A percentile compares a stretch with the other conserved stretches of the same genome.
These are phyloP conservation scores for Pachyrhynchus sulphureomaculatus DNA, from an alignment of 1,140 invertebrate species.

Conservation along the genomic window DNA sequence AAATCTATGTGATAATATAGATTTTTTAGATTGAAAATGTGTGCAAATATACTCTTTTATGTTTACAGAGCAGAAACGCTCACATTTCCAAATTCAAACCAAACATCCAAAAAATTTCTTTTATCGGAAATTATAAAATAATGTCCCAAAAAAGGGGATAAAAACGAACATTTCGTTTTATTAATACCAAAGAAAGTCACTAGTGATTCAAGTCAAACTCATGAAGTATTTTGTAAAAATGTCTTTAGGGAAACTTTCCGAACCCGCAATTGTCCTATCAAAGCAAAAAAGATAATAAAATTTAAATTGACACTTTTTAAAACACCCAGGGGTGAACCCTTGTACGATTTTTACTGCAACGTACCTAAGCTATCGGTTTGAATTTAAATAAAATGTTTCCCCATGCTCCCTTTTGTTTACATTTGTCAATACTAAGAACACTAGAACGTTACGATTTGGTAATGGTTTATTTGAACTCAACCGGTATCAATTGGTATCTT, in stretches of 20 bases:
- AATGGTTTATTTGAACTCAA: too few relatives aligned
- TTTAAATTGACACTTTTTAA: slow-evolving; percentile 12
- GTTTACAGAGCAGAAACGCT: too few relatives aligned
- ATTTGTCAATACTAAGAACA: not conserved
- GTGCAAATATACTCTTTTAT: too few relatives aligned
- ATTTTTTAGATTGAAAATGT: too few relatives aligned
- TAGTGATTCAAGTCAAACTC: not conserved
- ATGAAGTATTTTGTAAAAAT: slow-evolving; percentile 8
- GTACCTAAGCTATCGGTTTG: slow-evolving; percentile 2
- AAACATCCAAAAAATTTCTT: too few relatives aligned
- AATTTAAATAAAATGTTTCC: slow-evolving; percentile 7
- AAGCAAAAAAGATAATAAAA: slow-evolving; percentile 11
- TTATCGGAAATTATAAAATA: not conserved
- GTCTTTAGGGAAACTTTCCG: slow-evolving; percentile 2
- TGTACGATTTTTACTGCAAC: slow-evolving; percentile 1
- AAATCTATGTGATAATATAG: too few relatives aligned
- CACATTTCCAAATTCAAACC: too few relatives aligned
- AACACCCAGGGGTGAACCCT: slow-evolving; percentile 7
- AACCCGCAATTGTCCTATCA: slow-evolving; percentile 1
- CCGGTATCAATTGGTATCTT: too few relatives aligned
- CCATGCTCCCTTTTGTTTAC: slow-evolving; percentile 5
- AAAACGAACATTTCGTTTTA: slow-evolving; percentile 1
- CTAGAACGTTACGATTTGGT: not conserved
- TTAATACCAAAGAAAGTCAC: not conserved
- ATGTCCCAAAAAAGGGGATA: not conserved